Conservation (phyloP, 2,888 invertebrate genomes). For the Latheticus oryzae region DNA sequence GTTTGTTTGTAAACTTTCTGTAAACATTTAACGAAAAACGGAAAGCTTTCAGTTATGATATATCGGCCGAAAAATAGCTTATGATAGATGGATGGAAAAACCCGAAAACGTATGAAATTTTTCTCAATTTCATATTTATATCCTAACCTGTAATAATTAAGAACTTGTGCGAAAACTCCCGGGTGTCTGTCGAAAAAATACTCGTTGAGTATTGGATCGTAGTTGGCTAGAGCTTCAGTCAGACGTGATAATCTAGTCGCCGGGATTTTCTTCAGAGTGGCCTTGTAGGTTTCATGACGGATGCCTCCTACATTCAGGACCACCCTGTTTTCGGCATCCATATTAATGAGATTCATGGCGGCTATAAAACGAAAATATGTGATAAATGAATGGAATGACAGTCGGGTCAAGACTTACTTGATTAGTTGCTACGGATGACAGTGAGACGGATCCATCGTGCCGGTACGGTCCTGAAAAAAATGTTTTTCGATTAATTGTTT, state of each 20-base stretch:
- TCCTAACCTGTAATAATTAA: conserved; percentile 96
- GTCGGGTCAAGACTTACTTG: conserved; percentile 8
- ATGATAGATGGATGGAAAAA: too few relatives aligned
- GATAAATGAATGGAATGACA: too few relatives aligned
- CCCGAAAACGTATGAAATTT: conserved; percentile 2
- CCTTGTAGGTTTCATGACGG: conserved; percentile 96
- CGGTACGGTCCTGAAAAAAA: conserved; percentile 5
- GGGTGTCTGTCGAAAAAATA: conserved; percentile 99
- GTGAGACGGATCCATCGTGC: conserved; percentile 9
- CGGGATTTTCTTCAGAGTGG: conserved; percentile 96
- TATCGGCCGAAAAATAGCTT: too few relatives aligned
- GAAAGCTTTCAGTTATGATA: too few relatives aligned
- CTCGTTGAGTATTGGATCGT: conserved; percentile 98
- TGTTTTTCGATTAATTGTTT: background rate
- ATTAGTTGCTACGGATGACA: conserved; percentile 10
- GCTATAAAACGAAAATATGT: conserved; percentile 18
- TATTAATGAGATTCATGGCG: conserved; percentile 88
- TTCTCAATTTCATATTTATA: too few relatives aligned
- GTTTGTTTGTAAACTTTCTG: too few relatives aligned
- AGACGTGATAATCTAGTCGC: conserved; percentile 93
- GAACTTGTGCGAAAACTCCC: conserved; percentile 95
- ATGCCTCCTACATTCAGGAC: conserved; percentile 99
- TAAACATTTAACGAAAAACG: too few relatives aligned
- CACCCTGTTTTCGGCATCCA: conserved; percentile 98
- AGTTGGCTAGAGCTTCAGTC: conserved; percentile 97